Conservation (phyloP, 2,888 invertebrate species). For the Muschampia plurimacula region DNA sequence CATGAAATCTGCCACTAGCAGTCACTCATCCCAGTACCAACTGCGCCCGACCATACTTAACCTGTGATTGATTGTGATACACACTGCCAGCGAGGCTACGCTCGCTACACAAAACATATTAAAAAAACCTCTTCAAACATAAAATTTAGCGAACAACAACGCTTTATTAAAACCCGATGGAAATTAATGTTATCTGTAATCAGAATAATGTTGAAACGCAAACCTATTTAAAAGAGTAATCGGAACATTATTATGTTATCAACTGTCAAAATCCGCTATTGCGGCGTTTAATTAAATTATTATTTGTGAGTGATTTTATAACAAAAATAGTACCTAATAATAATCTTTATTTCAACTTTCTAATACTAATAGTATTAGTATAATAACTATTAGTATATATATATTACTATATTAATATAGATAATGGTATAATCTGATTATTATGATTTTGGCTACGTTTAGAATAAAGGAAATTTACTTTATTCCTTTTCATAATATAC, state of each 20-base stretch:
- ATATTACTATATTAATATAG: too few species aligned
- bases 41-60: too few species aligned
- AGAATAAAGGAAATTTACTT: background rate
- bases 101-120: too few species aligned
- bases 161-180: background rate
- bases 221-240: conserved; percentile 4
- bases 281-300: background rate
- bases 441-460: background rate
- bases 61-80: too few species aligned
- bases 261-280: background rate
- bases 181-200: background rate
- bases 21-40: too few species aligned
- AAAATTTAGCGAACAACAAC: background rate
- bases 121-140: background rate
- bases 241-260: background rate
- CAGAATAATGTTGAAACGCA: background rate
- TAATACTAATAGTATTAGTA: background rate
- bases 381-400: too few species aligned
- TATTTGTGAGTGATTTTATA: background rate
- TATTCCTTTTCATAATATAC: conserved; percentile 11
- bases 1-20: too few species aligned
- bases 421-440: background rate
- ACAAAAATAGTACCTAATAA: too few species aligned
- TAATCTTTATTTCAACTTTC: too few species aligned
- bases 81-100: too few species aligned